Conservation (phyloP, 2,113 vertebrate species). For the Phalacrocorax brasilianus region DNA sequence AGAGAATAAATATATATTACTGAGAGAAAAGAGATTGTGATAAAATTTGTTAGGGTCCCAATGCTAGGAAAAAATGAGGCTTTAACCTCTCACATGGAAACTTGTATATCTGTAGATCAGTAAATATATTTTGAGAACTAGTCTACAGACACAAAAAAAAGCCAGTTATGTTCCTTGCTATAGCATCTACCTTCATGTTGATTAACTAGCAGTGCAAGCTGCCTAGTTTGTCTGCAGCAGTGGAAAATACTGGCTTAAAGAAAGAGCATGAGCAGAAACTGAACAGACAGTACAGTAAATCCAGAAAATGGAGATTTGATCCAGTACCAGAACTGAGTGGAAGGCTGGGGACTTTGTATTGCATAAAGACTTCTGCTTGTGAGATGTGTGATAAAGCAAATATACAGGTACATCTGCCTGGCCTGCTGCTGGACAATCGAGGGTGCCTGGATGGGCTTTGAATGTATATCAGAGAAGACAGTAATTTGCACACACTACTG, state of each 20-base stretch:
- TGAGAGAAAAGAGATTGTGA: not conserved
- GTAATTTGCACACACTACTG: not conserved
- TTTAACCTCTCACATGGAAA: not conserved
- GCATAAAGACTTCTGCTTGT: not conserved
- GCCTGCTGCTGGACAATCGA: not conserved
- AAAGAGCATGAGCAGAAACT: not conserved
- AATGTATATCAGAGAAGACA: not conserved
- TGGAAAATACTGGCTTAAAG: not conserved
- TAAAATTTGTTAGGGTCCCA: not conserved
- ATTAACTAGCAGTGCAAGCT: not conserved
- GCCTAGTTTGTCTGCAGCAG: not conserved
- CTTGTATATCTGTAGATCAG: not conserved
- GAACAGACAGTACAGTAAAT: not conserved
- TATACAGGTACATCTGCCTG: not conserved
- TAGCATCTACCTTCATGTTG: not conserved
- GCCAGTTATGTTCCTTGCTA: not conserved
- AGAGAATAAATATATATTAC: not conserved
- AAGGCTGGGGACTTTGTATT: not conserved
- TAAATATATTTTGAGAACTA: not conserved
- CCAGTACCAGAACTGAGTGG: not conserved
- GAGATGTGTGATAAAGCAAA: not conserved
- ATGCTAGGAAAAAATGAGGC: not conserved
- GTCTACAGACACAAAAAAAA: not conserved
- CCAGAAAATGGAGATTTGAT: not conserved
- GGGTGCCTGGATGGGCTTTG: not conserved